Evolutionary conservation across 1,140 invertebrate genomes (phyloP).

Genomic region (Brachionus plicatilis): DNA sequence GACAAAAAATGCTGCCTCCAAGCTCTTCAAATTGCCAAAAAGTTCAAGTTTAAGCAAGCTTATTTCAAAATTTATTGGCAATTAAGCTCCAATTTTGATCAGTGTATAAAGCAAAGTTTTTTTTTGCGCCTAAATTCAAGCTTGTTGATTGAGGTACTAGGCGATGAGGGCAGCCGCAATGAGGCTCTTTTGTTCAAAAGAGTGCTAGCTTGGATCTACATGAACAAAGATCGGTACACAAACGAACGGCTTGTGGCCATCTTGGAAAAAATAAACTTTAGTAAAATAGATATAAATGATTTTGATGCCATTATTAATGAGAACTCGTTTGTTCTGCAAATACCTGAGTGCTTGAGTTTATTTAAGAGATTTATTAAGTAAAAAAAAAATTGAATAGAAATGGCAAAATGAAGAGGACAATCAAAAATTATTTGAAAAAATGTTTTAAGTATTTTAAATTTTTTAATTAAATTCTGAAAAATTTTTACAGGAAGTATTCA

Average conservation of each 20-base stretch:
- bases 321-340: background rate
- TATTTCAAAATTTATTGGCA: slow-evolving; percentile 20
- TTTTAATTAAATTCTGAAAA: too few species aligned
- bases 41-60: background rate
- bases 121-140: background rate
- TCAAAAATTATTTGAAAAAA: too few species aligned
- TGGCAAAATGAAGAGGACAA: background rate
- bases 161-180: background rate
- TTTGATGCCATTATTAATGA: background rate
- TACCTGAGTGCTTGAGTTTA: background rate
- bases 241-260: background rate
- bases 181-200: background rate
- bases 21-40: background rate
- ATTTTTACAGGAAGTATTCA: too few species aligned
- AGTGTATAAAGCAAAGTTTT: background rate
- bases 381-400: background rate
- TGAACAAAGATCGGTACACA: background rate
- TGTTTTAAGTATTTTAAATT: too few species aligned
- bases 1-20: background rate
- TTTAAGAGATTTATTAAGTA: slow-evolving; percentile 10
- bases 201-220: background rate
- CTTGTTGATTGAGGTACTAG: background rate
- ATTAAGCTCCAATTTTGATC: slow-evolving; percentile 24
- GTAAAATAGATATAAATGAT: background rate
- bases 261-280: background rate